Base-by-base conservation (phyloP, 2,113 vertebrate species). In the Zosterops japonicus region DNA sequence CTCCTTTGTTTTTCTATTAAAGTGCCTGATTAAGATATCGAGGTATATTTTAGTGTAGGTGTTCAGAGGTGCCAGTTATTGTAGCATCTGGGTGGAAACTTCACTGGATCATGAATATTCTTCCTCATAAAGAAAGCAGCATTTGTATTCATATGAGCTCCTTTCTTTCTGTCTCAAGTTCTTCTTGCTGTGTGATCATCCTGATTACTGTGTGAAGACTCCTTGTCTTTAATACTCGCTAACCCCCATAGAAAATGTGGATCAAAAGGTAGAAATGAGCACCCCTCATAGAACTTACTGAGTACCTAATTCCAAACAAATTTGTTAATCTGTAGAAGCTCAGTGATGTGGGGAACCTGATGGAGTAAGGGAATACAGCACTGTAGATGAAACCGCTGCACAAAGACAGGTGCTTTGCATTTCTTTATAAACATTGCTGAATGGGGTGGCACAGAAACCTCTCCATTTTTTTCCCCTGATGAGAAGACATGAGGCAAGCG, bases 11-110 rank as follows among this genome's bases (percentile, higher is more conserved):
- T 90, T 93, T 79, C 84, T 95, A 83, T 91, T 95, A 44, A 97
- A 97, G 95, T 97, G 94, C 95, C 95, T 97, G 94, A 93, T 93
- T 46, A 86, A 95, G 80, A 77, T 87, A 91, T 7, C 0, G 36
- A 91, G 59, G 55, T 95, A 50, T 96, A 72, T 93, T 91, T 95
- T 93, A 85, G 36, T 70, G 78, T 83, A 74, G 70, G 49, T 87
- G 16, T 87, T 61, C 88, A 65, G 89, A 86, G 83, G 50, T 81
- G 39, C 71, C 72, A 87, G 81, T 76, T 94, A 80, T 5, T 93
- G 84, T 96, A 96, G 94, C 87, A 91, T 87, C 75, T 91, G 78
- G 39, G 75, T 90, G 87, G 78, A 95, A 96, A 90, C 33, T 27
- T 94, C 46, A 47, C 72, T 93, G 69, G 64, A 74, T 94, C 47